Conservation (phyloP, 2,888 invertebrate genomes). For the Eupithecia centaureata region DNA sequence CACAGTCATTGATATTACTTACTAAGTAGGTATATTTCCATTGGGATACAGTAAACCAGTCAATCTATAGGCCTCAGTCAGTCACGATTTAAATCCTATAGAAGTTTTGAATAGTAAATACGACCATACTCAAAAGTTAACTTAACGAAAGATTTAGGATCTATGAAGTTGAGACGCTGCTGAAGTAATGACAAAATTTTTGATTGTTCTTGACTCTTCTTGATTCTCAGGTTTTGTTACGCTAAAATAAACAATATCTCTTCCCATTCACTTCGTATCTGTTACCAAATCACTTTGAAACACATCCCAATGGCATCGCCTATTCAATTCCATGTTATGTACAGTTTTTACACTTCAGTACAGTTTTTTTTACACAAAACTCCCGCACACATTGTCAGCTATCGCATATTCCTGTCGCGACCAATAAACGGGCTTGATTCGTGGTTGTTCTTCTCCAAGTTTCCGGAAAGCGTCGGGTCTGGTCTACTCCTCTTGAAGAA, state of each 20-base stretch:
- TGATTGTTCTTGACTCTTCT: not conserved
- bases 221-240: not conserved
- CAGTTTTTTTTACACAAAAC: slow-evolving; percentile 42
- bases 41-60: slow-evolving; percentile 26
- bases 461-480: slow-evolving; percentile 92
- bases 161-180: not conserved
- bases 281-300: not conserved
- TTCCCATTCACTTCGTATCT: not conserved
- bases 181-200: not conserved
- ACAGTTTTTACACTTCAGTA: slow-evolving; percentile 48
- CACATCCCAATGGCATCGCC: slow-evolving; percentile 33
- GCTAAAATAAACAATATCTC: not conserved
- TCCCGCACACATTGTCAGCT: slow-evolving; percentile 55
- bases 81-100: not conserved
- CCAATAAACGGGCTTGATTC: slow-evolving; percentile 87
- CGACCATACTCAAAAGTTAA: not conserved
- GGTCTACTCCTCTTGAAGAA: slow-evolving; percentile 95
- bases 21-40: slow-evolving; percentile 46
- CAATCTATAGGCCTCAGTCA: not conserved
- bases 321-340: slow-evolving; percentile 41
- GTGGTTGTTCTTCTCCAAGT: slow-evolving; percentile 88
- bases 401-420: slow-evolving; percentile 77
- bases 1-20: slow-evolving; percentile 77
- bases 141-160: not conserved
- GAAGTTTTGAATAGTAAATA: not conserved